Evolutionary conservation across 2,888 invertebrate species (phyloP).

Genomic region (Acleris sparsana): DNA sequence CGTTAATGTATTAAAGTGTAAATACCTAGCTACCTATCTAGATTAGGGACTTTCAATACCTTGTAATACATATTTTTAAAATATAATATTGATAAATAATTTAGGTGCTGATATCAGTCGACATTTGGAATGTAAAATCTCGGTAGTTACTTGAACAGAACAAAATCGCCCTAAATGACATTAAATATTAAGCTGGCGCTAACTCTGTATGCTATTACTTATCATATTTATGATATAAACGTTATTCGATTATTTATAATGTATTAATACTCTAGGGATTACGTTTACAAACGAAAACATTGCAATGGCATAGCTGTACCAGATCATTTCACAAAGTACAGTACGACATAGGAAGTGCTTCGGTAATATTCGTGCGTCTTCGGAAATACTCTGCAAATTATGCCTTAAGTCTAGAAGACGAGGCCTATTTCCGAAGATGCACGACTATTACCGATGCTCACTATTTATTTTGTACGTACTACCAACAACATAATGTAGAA

Average conservation of each 20-base stretch:
- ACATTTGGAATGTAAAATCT: constrained; percentile 32
- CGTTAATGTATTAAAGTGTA: constrained; percentile 72
- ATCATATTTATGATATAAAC: constrained; percentile 29
- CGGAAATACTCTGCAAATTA: too few species aligned
- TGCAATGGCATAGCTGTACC: constrained; percentile 17
- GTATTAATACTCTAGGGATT: constrained; percentile 29
- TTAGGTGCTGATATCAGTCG: constrained; percentile 55
- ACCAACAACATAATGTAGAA: neutral
- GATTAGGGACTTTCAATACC: constrained; percentile 47
- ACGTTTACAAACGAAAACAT: constrained; percentile 27
- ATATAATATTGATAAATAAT: constrained; percentile 32
- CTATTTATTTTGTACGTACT: too few species aligned
- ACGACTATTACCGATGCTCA: neutral
- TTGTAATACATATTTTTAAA: constrained; percentile 38
- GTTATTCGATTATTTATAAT: constrained; percentile 34
- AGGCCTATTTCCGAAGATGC: too few species aligned
- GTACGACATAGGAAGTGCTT: too few species aligned
- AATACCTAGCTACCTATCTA: constrained; percentile 55
- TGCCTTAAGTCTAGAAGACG: too few species aligned
- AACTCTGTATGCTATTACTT: constrained; percentile 26
- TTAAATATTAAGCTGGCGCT: constrained; percentile 26
- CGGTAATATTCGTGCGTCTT: too few species aligned
- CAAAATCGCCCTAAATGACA: constrained; percentile 20
- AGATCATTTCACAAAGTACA: constrained; percentile 5
- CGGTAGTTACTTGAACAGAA: constrained; percentile 28